Percentiles rank a stretch among this genome's conserved stretches.
Evolutionary conservation across 2,888 invertebrate species (phyloP).

Genomic region (Hirtodrosophila confusa): DNA sequence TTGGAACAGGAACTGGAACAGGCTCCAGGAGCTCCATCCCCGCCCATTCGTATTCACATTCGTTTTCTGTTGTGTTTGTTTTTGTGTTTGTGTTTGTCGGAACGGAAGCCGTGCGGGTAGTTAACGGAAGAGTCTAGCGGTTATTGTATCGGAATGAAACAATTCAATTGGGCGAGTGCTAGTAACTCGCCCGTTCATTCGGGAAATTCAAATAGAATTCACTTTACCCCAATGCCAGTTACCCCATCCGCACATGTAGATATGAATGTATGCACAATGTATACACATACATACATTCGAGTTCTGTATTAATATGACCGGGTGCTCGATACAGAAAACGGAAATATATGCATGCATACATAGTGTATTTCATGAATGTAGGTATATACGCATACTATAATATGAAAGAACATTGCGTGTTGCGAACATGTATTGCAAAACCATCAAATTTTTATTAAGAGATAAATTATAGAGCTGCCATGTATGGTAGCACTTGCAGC

Average conservation of each 20-base stretch:
- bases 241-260: neutral
- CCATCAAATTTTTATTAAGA: no score
- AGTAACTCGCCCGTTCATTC: slow-evolving; percentile 31
- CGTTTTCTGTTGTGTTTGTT: slow-evolving; percentile 9
- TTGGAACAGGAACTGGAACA: slow-evolving; percentile 13
- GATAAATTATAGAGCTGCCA: no score
- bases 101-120: slow-evolving; percentile 70
- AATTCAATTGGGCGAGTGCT: slow-evolving; percentile 69
- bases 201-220: slow-evolving; percentile 48
- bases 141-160: slow-evolving; percentile 67
- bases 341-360: no score
- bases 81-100: slow-evolving; percentile 38
- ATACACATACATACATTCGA: neutral
- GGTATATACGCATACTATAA: no score
- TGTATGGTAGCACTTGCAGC: no score
- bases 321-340: no score
- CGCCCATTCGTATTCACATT: slow-evolving; percentile 14
- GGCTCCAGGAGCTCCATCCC: slow-evolving; percentile 12
- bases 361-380: no score
- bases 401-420: no score
- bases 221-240: slow-evolving; percentile 13
- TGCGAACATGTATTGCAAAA: no score
- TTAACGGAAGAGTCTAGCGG: slow-evolving; percentile 64
- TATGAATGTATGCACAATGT: no score
- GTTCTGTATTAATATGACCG: no score